Evolutionary conservation across 2,113 vertebrate species (phyloP).

Genomic region (Archilochus colubris): DNA sequence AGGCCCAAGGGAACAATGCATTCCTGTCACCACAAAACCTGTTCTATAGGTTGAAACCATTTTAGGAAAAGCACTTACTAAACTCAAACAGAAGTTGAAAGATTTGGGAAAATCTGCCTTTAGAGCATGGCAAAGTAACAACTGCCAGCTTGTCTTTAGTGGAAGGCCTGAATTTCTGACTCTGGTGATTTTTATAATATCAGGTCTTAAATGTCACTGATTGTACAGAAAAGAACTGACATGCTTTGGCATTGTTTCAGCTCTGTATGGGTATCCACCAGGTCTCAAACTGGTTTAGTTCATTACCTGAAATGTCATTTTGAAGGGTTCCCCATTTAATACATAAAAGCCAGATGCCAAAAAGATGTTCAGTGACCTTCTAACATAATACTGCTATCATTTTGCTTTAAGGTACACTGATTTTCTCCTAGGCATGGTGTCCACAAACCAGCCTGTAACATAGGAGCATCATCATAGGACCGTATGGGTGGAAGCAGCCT

Average conservation of each 20-base stretch:
- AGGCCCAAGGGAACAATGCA: rapidly evolving
- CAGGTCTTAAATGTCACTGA: constrained; percentile 19
- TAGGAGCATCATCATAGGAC: background rate
- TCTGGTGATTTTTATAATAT: background rate
- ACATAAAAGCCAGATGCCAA: constrained; percentile 49
- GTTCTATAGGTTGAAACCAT: background rate
- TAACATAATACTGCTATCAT: background rate
- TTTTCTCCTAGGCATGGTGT: background rate
- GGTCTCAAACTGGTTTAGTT: background rate
- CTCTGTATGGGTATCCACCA: background rate
- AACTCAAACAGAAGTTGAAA: background rate
- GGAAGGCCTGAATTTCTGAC: background rate
- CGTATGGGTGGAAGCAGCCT: background rate
- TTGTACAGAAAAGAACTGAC: background rate
- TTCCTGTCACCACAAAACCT: background rate
- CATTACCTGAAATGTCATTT: constrained; percentile 30
- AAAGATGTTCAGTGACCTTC: constrained; percentile 43
- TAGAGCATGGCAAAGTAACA: background rate
- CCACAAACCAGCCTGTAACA: background rate
- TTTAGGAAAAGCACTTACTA: background rate
- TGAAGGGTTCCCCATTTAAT: constrained; percentile 12
- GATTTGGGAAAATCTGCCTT: background rate
- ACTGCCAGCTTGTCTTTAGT: background rate
- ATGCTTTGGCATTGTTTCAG: background rate
- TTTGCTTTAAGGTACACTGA: background rate